Conservation (phyloP, 2,888 invertebrate genomes). For the Trissolcus brochymenae region DNA sequence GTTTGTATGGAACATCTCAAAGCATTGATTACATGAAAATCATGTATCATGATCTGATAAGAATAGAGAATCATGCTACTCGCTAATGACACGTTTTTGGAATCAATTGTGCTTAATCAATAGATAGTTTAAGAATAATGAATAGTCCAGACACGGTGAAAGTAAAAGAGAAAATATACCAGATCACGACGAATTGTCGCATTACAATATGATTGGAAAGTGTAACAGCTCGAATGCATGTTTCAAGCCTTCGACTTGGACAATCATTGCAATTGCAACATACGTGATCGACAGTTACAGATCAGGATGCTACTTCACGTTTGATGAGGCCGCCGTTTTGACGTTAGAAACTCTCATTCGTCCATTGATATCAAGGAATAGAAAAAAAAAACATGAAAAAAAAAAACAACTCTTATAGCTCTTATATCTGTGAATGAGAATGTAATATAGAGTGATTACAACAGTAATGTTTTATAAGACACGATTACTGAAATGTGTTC, state of each 20-base stretch:
- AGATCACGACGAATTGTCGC: conserved; percentile 62
- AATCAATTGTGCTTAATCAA: conserved; percentile 38
- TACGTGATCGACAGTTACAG: conserved; percentile 42
- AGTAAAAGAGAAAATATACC: conserved; percentile 64
- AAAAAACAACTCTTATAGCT: no score
- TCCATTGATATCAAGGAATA: neutral
- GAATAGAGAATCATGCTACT: conserved; percentile 31
- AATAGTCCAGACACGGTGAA: conserved; percentile 59
- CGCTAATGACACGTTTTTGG: conserved; percentile 43
- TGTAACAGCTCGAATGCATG: conserved; percentile 53
- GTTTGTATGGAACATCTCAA: no score
- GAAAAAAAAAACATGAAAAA: no score
- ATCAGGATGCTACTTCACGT: conserved; percentile 33
- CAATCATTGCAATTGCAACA: conserved; percentile 44
- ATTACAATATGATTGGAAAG: conserved; percentile 64
- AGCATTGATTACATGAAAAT: no score
- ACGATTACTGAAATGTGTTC: no score
- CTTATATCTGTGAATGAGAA: no score
- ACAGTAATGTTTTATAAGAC: no score
- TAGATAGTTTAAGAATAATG: conserved; percentile 54
- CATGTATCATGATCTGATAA: conserved; percentile 19
- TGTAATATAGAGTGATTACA: no score
- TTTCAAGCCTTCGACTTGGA: conserved; percentile 50
- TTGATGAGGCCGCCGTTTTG: conserved; percentile 5
- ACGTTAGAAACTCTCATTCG: conserved; percentile 5